Base-by-base conservation (phyloP, 2,797 vertebrate species). In the Tiaroga cobitis region DNA sequence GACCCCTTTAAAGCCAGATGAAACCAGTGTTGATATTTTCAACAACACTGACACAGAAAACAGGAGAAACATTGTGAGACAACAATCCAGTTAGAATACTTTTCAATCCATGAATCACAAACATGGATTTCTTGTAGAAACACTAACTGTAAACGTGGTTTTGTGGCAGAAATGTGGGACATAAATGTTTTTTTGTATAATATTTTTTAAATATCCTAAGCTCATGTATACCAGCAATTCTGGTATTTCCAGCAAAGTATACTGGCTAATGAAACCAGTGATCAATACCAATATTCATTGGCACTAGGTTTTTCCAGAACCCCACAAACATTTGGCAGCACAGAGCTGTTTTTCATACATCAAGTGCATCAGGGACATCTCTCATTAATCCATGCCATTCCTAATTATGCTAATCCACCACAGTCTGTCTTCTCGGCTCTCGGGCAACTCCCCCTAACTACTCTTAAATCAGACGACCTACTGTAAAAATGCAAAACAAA, bases 371-470 rank as follows among this genome's bases (percentile, higher is more conserved):
- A 83, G 72, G 74, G 69, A 90, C 85, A 80, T 86, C 83, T 82
- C 83, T 88, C 88, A 92, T 91, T 93, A 93, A 93, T 92, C 91
- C 88, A 85, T 82, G 91, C 65, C 92, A 91, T 88, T 88, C 89
- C 85, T 90, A 90, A 94, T 93, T 93, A 90, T 92, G 88, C 89
- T 92, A 92, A 92, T 90, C 90, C 91, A 83, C 89, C 87, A 89
- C 88, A 90, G 82, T 51, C 61, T 21, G 67, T 73, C 88, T 90
- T 89, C 86, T 90, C 68, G 26, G 87, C 88, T 90, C 86, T 80
- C 68, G 68, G 81, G 75, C 81, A 86, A 88, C 54, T 63, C 41
- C 39, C 29, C 19, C 34, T 5, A 63, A 77, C 15, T 65, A 75
- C 67, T 51, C 63, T 46, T 54, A 67, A 82, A 75, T 65, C 61